phyloP scores from a whole-genome alignment of 2,797 vertebrate genomes.

The Spea hammondii region DNA sequence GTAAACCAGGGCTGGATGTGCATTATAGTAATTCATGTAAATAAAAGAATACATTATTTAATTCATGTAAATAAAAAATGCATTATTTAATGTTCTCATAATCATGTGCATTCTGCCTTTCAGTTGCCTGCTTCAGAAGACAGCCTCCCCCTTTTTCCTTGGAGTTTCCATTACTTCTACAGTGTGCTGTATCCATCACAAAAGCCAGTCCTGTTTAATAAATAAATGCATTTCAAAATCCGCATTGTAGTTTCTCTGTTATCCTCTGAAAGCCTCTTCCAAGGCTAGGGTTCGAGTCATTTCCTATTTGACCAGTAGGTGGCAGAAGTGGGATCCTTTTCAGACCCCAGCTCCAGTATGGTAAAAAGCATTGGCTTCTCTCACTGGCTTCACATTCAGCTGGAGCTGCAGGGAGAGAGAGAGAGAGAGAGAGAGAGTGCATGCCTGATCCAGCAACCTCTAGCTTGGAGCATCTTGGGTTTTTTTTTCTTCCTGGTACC shows the following conservation, averaged over 20 bases:
- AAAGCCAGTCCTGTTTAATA: too few species aligned
- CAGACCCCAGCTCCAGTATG: slow-evolving; percentile 57
- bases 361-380: slow-evolving; percentile 78
- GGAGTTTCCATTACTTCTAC: too few species aligned
- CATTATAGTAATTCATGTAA: too few species aligned
- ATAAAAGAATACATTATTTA: too few species aligned
- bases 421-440: slow-evolving; percentile 61
- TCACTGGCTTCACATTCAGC: slow-evolving; percentile 81
- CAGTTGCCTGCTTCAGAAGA: too few species aligned
- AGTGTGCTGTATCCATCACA: too few species aligned
- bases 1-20: too few species aligned
- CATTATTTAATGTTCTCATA: too few species aligned
- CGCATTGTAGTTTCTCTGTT: slow-evolving; percentile 1
- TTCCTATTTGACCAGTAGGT: slow-evolving; percentile 66
- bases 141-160: too few species aligned
- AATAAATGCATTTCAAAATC: slow-evolving; percentile 6
- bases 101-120: too few species aligned
- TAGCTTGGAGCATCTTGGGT: slow-evolving; percentile 31
- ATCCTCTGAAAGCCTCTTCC: neutral
- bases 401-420: slow-evolving; percentile 74
- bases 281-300: neutral
- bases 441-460: slow-evolving; percentile 24
- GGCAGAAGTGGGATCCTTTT: slow-evolving; percentile 72
- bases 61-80: too few species aligned
- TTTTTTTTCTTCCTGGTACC: slow-evolving; percentile 26